Evolutionary conservation across 2,113 vertebrate species (phyloP), one percentile per base, ranked within the genome.

Genomic region (Cepphus grylle): DNA sequence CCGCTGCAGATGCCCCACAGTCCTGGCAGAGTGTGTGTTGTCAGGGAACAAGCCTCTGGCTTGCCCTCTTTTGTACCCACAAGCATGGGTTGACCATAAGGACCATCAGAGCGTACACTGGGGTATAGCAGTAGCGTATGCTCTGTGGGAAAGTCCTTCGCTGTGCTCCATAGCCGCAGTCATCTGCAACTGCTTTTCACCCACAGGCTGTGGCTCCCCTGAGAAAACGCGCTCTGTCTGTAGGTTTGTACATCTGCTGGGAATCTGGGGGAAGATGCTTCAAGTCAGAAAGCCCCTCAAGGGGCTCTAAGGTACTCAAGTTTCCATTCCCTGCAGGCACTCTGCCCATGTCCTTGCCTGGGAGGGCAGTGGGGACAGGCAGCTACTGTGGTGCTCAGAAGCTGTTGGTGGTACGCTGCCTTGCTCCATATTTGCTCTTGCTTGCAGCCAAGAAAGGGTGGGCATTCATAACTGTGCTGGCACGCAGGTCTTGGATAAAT

Each of bases 361-460:
- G 15, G 67, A 77, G 38, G 40, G 71, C 21, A 53, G 25, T 27
- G 61, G 56, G 42, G 45, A 18, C 72, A 66, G n/a, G 55, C n/a
- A 83, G 1, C 49, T 53, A 22, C 81, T 63, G 14, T 20, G 59
- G 15, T 71, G 70, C 43, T 78, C 49, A 25, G 86, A 53, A 76
- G 62, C 53, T 45, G 9, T 15, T 87, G 22, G 13, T 6, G 61
- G 15, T 23, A 22, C 30, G 66, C 32, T 72, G 49, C 73, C 19
- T 47, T 0, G 0, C 56, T 71, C 32, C 8, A 1, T 11, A 42
- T 29, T 77, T 0, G 0, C n/a, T 88, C 50, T 23, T 52, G 20
- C 61, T 55, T 27, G 42, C 67, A 81, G 81, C 62, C 62, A 58
- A 47, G 15, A 69, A 87, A 86, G 25, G 8, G 5, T 55, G 38